Base-by-base conservation (phyloP, 2,797 vertebrate species). In the Pipistrellus kuhlii region DNA sequence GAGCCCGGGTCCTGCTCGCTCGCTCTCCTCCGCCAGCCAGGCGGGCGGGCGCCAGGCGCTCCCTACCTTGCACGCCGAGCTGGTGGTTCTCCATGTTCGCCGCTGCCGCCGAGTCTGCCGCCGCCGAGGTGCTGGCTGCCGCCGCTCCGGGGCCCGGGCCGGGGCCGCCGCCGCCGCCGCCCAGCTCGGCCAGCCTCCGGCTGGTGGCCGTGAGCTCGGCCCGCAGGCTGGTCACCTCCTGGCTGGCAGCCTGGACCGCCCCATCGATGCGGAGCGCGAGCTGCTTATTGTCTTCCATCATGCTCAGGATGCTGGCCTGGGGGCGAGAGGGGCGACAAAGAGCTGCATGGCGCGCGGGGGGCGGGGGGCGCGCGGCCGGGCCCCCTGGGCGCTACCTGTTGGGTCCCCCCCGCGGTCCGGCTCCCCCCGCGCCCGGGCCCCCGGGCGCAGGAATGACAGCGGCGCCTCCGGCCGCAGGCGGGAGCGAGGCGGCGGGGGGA, bases 241-340 rank as follows among this genome's bases (percentile, higher is more conserved):
- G 99, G 95, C 99, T 99, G 98, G 99, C 99, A 46, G 99, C 98
- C 98, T 99, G 99, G 98, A 99, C 98, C 97, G 99, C 99, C 97
- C 99, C 99, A 98, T 99, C 99, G 97, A 99, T 99, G 98, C 99
- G 98, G 96, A 99, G 99, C 82, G 99, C 99, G 98, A 99, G 98
- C 98, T 99, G 99, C 98, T 99, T 99, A 98, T 99, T 99, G 98
- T 99, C 99, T 94, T 99, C 99, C 99, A 99, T 99, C 99, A 99
- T 99, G 98, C 98, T 98, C 98, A 98, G 98, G 98, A 99, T 99
- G 98, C 99, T 99, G 98, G 98, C 99, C 99, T 99, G 99, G 98
- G 98, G 98, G 98, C 97, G 98, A 98, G 97, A 99, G 98, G 98
- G 99, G 98, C 98, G 99, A 99, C 97, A 99, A 98, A 98, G 98